These are phyloP conservation scores for Atherix ibis DNA, from an alignment of 2,888 invertebrate genomes.

Conservation along the genomic window DNA sequence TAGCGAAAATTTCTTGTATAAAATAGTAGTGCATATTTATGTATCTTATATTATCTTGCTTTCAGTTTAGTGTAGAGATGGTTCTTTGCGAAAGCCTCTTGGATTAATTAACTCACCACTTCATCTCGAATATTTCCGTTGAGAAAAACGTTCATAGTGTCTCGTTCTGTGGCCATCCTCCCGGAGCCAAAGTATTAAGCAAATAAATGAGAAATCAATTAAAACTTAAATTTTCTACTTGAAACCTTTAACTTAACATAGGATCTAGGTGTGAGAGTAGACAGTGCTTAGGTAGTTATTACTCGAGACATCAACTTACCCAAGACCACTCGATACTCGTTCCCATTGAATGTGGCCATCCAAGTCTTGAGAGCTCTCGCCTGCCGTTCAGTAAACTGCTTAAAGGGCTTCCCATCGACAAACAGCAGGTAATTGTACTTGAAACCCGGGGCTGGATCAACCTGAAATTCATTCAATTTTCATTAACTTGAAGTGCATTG, in stretches of 20 bases:
- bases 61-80: too few species aligned
- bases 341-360: slow-evolving; percentile 38
- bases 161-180: slow-evolving; percentile 47
- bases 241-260: too few species aligned
- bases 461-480: slow-evolving; percentile 19
- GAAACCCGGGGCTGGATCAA: slow-evolving; percentile 52
- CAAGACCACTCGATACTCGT: slow-evolving; percentile 50
- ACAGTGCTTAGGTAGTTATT: too few species aligned
- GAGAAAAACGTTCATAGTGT: slow-evolving; percentile 26
- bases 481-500: slow-evolving; percentile 1
- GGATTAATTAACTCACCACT: slow-evolving; percentile 23
- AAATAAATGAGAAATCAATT: too few species aligned
- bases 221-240: too few species aligned
- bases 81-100: too few species aligned
- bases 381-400: slow-evolving; percentile 67
- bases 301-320: slow-evolving; percentile 10
- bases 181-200: too few species aligned
- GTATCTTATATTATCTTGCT: too few species aligned
- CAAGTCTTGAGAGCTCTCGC: slow-evolving; percentile 61
- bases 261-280: too few species aligned
- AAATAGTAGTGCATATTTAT: too few species aligned
- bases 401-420: slow-evolving; percentile 66
- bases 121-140: slow-evolving; percentile 27
- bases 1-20: too few species aligned
- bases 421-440: slow-evolving; percentile 66